phyloP scores from a whole-genome alignment of 2,888 invertebrate species.

The Polyommatus icarus region DNA sequence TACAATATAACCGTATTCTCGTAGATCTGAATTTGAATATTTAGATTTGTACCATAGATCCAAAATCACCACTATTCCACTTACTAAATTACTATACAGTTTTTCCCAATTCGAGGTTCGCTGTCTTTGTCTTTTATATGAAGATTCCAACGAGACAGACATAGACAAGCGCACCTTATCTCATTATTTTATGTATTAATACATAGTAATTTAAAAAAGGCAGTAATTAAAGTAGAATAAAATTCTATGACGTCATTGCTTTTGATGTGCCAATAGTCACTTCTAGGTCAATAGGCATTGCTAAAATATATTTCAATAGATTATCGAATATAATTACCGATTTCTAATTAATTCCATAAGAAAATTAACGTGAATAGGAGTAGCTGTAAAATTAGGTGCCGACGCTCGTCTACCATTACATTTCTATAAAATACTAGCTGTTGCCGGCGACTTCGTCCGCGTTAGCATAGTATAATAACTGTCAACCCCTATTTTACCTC shows the following conservation, averaged over 20 bases:
- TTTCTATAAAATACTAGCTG: background rate
- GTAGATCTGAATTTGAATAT: constrained; percentile 61
- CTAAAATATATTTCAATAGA: background rate
- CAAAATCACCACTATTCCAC: background rate
- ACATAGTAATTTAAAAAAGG: no score
- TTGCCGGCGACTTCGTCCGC: no score
- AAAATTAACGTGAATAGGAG: background rate
- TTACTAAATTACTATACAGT: no score
- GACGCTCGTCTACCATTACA: background rate
- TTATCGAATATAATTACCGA: background rate
- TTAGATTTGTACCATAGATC: constrained; percentile 29
- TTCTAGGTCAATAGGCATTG: background rate
- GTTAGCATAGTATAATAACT: no score
- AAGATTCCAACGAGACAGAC: no score
- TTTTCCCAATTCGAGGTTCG: no score
- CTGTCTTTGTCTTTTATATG: no score
- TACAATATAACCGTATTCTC: constrained; percentile 36
- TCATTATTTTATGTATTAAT: no score
- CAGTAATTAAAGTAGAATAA: background rate
- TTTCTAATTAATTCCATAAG: background rate
- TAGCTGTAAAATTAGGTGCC: background rate
- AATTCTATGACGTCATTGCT: background rate
- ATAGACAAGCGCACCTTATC: no score
- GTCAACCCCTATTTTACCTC: no score
- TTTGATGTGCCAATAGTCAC: background rate